A percentile compares a stretch with the other conserved stretches of the same genome.
These are phyloP conservation scores for Pavo muticus DNA, from an alignment of 2,113 vertebrate genomes.

Conservation along the genomic window DNA sequence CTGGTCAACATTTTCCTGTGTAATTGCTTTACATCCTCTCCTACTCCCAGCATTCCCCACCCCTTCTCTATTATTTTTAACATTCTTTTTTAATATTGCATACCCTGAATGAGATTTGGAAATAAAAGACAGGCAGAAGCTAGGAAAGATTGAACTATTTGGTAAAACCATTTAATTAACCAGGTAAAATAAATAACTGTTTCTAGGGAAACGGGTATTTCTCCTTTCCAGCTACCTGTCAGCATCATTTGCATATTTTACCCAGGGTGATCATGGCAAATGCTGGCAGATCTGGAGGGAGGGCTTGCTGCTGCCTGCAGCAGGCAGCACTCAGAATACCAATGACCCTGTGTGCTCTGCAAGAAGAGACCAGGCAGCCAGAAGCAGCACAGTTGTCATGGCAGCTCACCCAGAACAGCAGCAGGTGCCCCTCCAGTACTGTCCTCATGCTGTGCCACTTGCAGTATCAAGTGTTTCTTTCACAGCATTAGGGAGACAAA, in stretches of 20 bases:
- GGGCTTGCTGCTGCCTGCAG: conserved; percentile 18
- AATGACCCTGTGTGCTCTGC: conserved; percentile 35
- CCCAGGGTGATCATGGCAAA: conserved; percentile 19
- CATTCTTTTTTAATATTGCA: background rate
- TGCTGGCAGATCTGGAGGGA: conserved; percentile 6
- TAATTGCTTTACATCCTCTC: background rate
- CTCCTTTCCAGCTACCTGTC: background rate
- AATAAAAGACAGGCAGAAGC: background rate
- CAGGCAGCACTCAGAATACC: conserved; percentile 62
- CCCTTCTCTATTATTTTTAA: background rate
- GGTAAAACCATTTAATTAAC: background rate
- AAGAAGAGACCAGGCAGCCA: conserved; percentile 14
- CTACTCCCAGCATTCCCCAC: too few relatives aligned
- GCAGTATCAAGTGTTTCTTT: background rate
- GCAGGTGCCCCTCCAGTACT: conserved; percentile 39
- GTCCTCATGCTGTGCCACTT: background rate
- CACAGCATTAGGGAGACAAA: background rate
- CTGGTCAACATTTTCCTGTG: fast-evolving
- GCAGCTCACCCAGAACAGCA: conserved; percentile 67
- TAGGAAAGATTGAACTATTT: background rate
- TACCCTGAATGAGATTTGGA: background rate
- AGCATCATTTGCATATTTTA: conserved; percentile 23
- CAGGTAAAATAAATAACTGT: background rate
- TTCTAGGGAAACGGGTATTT: background rate
- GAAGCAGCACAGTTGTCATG: conserved; percentile 61